Conservation (phyloP, 2,113 vertebrate genomes). For the Macrotus californicus region DNA sequence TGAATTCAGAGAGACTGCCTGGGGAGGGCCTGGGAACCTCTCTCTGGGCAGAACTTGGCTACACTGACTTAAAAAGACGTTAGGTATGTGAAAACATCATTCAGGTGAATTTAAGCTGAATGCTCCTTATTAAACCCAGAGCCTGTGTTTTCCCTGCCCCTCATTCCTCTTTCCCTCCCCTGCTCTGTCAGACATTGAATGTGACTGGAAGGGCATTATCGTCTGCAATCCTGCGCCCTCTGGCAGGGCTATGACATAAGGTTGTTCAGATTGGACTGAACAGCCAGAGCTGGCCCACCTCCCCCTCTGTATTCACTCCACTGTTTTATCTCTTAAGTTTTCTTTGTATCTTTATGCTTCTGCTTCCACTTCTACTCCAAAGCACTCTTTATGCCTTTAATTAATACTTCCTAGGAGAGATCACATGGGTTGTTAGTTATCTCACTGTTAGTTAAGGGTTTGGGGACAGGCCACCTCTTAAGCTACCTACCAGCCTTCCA, state of each 20-base stretch:
- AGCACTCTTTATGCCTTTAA: neutral
- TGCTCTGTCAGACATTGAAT: neutral
- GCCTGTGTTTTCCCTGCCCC: neutral
- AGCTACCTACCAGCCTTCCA: neutral
- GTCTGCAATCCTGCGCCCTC: neutral
- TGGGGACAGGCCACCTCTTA: neutral
- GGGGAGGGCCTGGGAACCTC: neutral
- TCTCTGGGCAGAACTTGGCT: neutral
- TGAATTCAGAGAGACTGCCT: neutral
- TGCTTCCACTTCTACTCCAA: neutral
- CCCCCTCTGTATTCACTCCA: neutral
- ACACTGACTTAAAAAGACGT: neutral
- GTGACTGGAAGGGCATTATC: neutral
- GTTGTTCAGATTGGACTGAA: neutral
- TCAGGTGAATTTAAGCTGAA: conserved; percentile 17
- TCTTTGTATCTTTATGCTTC: neutral
- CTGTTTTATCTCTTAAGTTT: neutral
- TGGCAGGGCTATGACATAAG: neutral
- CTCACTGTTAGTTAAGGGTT: neutral
- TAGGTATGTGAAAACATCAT: neutral
- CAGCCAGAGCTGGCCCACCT: neutral
- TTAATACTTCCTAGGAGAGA: neutral
- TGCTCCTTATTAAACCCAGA: neutral
- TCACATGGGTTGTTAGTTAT: neutral
- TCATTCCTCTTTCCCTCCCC: neutral